Conservation (phyloP, 2,888 invertebrate species). For the Odontomyia ornata region DNA sequence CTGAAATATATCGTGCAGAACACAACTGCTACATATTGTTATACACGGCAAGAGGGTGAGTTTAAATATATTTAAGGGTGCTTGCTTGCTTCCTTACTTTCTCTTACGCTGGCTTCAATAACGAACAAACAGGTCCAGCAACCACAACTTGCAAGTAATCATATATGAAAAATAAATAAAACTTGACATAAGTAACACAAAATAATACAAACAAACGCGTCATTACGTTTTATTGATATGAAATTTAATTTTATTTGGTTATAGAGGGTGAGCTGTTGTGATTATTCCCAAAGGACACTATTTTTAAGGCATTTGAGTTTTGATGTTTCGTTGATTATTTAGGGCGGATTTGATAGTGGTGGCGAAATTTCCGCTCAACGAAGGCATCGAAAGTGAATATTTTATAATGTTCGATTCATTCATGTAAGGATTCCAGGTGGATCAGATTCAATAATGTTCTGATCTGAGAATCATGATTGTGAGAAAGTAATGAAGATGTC, state of each 20-base stretch:
- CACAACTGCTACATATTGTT: slow-evolving; percentile 28
- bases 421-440: background rate
- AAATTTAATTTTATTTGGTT: slow-evolving; percentile 39
- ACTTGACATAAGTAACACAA: slow-evolving; percentile 34
- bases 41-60: slow-evolving; percentile 10
- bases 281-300: slow-evolving; percentile 34
- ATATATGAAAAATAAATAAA: slow-evolving; percentile 44
- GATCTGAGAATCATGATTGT: background rate
- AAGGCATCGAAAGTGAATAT: no score
- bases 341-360: background rate
- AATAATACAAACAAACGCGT: slow-evolving; percentile 42
- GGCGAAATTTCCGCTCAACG: no score
- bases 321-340: slow-evolving; percentile 1
- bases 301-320: background rate
- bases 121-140: background rate
- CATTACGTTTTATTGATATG: slow-evolving; percentile 44
- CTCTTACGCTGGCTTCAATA: background rate
- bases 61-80: slow-evolving; percentile 12
- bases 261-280: slow-evolving; percentile 15
- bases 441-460: no score
- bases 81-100: background rate
- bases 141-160: slow-evolving; percentile 39
- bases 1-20: slow-evolving; percentile 24
- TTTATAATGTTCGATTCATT: no score
- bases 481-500: background rate